phyloP scores from a whole-genome alignment of 2,888 invertebrate species.

The Steromphala cineraria region DNA sequence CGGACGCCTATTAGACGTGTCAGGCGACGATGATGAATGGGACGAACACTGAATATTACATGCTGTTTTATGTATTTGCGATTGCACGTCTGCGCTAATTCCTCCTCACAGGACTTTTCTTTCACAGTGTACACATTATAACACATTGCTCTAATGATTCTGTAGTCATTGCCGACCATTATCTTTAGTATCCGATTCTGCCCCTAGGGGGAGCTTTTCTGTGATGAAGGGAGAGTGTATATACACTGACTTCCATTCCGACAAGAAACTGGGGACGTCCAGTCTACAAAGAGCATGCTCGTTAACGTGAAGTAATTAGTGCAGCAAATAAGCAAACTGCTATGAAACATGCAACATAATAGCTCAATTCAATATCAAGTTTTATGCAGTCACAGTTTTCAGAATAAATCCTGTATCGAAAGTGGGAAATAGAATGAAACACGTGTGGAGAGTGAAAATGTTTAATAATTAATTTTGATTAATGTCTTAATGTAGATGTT shows the following conservation, averaged over 20 bases:
- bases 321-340: not conserved
- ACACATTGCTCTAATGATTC: constrained; percentile 15
- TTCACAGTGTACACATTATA: constrained; percentile 3
- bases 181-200: constrained; percentile 7
- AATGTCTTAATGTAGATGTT: too few species aligned
- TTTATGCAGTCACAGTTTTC: too few species aligned
- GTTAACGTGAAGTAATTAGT: not conserved
- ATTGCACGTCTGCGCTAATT: constrained; percentile 5
- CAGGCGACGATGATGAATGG: not conserved
- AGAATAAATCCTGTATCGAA: too few species aligned
- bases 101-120: not conserved
- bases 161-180: not conserved
- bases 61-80: constrained; percentile 11
- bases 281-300: not conserved
- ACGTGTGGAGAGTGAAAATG: too few species aligned
- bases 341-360: not conserved
- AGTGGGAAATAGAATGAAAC: too few species aligned
- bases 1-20: not conserved
- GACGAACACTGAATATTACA: constrained; percentile 10
- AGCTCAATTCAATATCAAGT: not conserved
- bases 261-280: not conserved
- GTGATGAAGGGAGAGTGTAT: not conserved
- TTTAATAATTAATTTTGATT: too few species aligned
- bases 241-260: not conserved
- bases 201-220: not conserved